Percentiles rank a stretch among this genome's conserved stretches.
Conservation (phyloP, 2,797 vertebrate species). For the Naso thynnoides region DNA sequence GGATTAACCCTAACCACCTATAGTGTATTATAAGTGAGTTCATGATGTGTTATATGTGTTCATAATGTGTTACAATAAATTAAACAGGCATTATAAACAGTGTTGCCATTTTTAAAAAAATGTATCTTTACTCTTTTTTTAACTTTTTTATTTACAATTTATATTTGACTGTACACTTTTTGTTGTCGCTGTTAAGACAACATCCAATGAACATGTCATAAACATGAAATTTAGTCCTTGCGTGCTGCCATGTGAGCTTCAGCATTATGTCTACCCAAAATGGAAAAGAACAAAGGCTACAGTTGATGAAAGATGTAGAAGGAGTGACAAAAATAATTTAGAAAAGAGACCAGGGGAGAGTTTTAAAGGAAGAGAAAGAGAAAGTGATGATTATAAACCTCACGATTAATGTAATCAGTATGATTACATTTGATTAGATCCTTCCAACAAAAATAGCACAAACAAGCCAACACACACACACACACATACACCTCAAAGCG, state of each 20-base stretch:
- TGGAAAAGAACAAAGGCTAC: background rate
- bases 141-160: background rate
- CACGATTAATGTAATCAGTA: conserved; percentile 75
- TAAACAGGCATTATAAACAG: too few relatives aligned
- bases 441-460: conserved; percentile 70
- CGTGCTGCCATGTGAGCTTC: background rate
- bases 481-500: conserved; percentile 37
- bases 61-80: too few relatives aligned
- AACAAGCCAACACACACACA: conserved; percentile 46
- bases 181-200: background rate
- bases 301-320: background rate
- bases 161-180: background rate
- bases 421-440: conserved; percentile 78
- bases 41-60: too few relatives aligned
- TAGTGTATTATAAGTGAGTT: too few relatives aligned
- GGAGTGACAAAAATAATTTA: conserved; percentile 28
- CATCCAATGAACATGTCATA: background rate
- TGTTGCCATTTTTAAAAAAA: too few relatives aligned
- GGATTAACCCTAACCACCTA: too few relatives aligned
- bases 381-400: conserved; percentile 62
- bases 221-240: background rate
- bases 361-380: conserved; percentile 45
- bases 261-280: background rate
- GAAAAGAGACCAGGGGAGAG: conserved; percentile 23
- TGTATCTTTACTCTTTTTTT: too few relatives aligned